Evolutionary conservation across 2,888 invertebrate genomes (phyloP), one percentile per base, ranked within the genome.

Genomic region (Leucophora obtusa): DNA sequence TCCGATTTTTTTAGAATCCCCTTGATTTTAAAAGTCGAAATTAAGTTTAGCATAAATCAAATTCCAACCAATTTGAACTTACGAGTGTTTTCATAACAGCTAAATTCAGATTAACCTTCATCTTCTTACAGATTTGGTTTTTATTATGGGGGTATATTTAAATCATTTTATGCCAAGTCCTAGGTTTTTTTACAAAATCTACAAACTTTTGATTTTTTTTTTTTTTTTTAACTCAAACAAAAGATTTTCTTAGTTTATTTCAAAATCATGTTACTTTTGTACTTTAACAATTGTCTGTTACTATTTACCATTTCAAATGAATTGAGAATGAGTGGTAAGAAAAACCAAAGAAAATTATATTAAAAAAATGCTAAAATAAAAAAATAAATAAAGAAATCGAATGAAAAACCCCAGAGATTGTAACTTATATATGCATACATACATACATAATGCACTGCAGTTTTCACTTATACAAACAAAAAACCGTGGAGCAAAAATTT

Each of bases 281-380:
- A 66, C 60, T 69, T 76, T 33, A 68, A 69, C 80, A 73, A 81
- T 77, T 81, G 77, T 80, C 81, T 77, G 69, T 77, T 70, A 81
- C 81, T 73, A 70, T 81, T 81, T 66, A 81, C 65, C 59, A 81
- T 81, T 81, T 66, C 80, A 74, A 77, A 81, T 81, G 70, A 81
- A 77, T 70, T 59, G 68, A 59, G 66, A 47, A 69, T 50, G 76
- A 78, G 62, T 53, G 63, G 72, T n/a, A 53, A 38, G 53, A 62
- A 68, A 71, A 69, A 53, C 58, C 24, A 35, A 70, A 74, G 77
- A 81, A 81, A 81, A 81, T 81, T 81, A 56, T 76, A 77, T 81
- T 74, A 77, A 81, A 76, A 78, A 60, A 18, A 38, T 4, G 51
- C 35, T 14, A 24, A 6, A 53, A 53, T 5, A 17, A 47, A 51